A percentile compares a stretch with the other conserved stretches of the same genome.
Conservation (phyloP, 2,113 vertebrate species). For the Dipodomys ordii region DNA sequence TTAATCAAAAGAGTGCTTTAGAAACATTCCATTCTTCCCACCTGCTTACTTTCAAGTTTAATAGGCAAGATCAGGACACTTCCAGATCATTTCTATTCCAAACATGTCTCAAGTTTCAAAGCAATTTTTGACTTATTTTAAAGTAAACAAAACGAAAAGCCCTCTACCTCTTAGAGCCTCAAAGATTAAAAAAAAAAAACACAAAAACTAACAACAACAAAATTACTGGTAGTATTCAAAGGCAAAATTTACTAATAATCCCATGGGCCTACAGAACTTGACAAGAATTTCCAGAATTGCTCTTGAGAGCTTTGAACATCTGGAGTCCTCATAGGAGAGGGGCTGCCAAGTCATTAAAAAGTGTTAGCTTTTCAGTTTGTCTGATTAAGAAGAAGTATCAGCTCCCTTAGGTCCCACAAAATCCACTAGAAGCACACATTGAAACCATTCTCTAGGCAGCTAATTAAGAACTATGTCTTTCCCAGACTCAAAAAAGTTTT, state of each 20-base stretch:
- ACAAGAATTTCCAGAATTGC: conserved; percentile 37
- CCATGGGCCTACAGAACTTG: background rate
- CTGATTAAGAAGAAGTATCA: conserved; percentile 42
- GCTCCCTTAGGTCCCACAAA: conserved; percentile 40
- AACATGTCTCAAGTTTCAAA: background rate
- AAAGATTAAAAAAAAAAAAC: background rate
- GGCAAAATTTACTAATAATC: background rate
- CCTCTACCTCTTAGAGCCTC: background rate
- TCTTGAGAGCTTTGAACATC: conserved; percentile 58
- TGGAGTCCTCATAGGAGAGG: background rate
- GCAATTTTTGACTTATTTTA: background rate
- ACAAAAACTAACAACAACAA: background rate
- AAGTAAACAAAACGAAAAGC: conserved; percentile 2
- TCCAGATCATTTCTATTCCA: background rate
- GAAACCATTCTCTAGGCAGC: conserved; percentile 34
- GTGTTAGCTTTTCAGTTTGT: conserved; percentile 53
- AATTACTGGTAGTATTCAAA: background rate
- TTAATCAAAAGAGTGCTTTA: background rate
- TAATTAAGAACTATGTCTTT: conserved; percentile 43
- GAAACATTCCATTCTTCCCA: background rate
- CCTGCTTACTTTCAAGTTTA: background rate
- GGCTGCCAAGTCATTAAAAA: conserved; percentile 38
- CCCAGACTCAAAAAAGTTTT: background rate
- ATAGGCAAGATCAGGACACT: background rate
- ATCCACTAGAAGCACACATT: background rate